Conservation (phyloP, 2,113 vertebrate genomes). For the Trinectes maculatus region DNA sequence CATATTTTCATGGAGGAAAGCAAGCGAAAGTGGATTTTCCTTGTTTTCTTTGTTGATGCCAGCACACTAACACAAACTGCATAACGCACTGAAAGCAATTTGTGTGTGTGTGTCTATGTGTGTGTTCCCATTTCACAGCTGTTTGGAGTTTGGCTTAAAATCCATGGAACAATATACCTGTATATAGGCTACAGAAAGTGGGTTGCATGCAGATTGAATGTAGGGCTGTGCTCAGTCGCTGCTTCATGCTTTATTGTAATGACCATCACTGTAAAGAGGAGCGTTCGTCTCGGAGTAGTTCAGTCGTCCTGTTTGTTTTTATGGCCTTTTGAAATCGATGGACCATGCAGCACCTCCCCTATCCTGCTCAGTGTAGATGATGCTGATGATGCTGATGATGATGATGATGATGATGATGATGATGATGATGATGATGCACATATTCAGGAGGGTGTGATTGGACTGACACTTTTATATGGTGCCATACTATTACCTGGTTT, state of each 20-base stretch:
- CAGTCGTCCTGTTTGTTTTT: constrained; percentile 59
- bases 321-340: constrained; percentile 57
- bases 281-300: constrained; percentile 41
- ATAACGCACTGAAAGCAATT: background rate
- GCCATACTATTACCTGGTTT: constrained; percentile 48
- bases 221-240: constrained; percentile 16
- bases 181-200: constrained; percentile 10
- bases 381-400: constrained; percentile 50
- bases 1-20: constrained; percentile 5
- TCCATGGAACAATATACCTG: background rate
- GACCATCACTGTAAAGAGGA: constrained; percentile 45
- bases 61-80: constrained; percentile 13
- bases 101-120: background rate
- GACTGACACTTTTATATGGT: constrained; percentile 44
- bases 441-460: constrained; percentile 46
- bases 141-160: constrained; percentile 17
- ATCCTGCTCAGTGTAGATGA: constrained; percentile 43
- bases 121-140: constrained; percentile 12
- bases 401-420: constrained; percentile 41
- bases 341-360: constrained; percentile 39
- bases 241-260: constrained; percentile 40
- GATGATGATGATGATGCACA: constrained; percentile 53
- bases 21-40: constrained; percentile 24
- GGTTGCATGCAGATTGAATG: constrained; percentile 33
- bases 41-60: constrained; percentile 2